Conservation (phyloP, 1,140 invertebrate genomes). For the Lucilia sericata region DNA sequence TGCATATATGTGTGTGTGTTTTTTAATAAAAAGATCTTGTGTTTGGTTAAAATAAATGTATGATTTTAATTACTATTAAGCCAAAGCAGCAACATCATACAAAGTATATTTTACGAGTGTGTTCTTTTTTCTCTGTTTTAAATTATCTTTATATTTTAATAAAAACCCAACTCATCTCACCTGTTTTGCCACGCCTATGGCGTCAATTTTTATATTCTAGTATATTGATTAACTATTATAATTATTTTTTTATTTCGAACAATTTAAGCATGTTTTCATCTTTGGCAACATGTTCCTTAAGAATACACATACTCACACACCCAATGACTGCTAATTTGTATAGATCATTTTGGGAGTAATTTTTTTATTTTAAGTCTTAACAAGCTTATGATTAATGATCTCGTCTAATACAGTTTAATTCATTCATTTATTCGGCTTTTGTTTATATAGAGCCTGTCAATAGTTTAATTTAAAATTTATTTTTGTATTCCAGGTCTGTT, state of each 20-base stretch:
- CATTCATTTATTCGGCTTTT: not conserved
- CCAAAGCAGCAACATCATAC: not conserved
- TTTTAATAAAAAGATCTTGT: not conserved
- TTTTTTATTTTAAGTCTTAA: slow-evolving; percentile 1
- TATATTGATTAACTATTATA: too few relatives aligned
- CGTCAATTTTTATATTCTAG: not conserved
- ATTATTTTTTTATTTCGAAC: too few relatives aligned
- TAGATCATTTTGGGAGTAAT: not conserved
- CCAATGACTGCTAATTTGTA: not conserved
- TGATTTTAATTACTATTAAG: slow-evolving; percentile 23
- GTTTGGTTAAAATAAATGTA: slow-evolving; percentile 1
- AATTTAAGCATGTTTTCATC: not conserved
- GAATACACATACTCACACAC: not conserved
- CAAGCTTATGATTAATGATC: slow-evolving; percentile 37
- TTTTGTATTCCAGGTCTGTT: not conserved
- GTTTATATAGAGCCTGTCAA: slow-evolving; percentile 40
- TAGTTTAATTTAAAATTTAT: slow-evolving; percentile 34
- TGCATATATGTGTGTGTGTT: not conserved
- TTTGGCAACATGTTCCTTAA: not conserved
- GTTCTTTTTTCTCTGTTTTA: not conserved
- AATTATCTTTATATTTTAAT: not conserved
- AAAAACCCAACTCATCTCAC: slow-evolving; percentile 14
- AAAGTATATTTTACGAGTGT: not conserved
- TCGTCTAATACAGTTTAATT: not conserved
- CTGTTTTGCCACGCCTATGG: slow-evolving; percentile 24